Base-by-base conservation (phyloP, 2,113 vertebrate species). In the Centropristis striata region DNA sequence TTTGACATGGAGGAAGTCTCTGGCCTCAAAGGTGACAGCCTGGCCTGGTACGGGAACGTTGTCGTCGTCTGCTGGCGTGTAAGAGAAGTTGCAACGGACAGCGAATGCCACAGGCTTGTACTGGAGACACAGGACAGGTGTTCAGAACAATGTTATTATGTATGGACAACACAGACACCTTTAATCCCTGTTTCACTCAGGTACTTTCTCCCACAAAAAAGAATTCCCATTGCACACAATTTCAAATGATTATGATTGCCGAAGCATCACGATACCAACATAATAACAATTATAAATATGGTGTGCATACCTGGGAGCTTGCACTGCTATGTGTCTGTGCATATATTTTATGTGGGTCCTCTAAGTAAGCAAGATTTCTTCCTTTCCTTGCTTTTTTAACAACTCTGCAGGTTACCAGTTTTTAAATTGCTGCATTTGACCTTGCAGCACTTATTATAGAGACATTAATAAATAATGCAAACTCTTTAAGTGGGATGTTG, bases 1-100 rank as follows among this genome's bases (percentile, higher is more conserved):
- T 96, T 99, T 99, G 94, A 99, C 95, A 68, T 99, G 98, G 78
- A 99, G 96, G 94, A 99, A 99, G 94, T 99, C 98, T 95, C 97
- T 97, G 88, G 97, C 96, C 83, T 99, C 98, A 67, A 99, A 99
- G 61, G 97, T 97, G 93, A 99, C 96, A 53, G 97, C 98, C 93
- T 97, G 97, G 86, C 98, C 97, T 9, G 96, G 97, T 28, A 98
- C 97, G 0, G 98, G 98, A 36, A 98, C 95, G 10, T 98, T 98
- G 58, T 99, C 98, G 87, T 99, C 98, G 0, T 98, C 98, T 73
- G 97, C 97, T 75, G 98, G 97, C 11, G 95, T 97, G 89, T 99
- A 99, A 67, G 96, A 97, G 91, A 98, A 98, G 92, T 99, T 99
- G 91, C 97, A 98, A 85, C 98, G 97, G 75, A 99, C 97, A n/a